Percentiles rank a stretch among this genome's conserved stretches.
Conservation (phyloP, 2,797 vertebrate genomes). For the Arrhamphus sclerolepis region DNA sequence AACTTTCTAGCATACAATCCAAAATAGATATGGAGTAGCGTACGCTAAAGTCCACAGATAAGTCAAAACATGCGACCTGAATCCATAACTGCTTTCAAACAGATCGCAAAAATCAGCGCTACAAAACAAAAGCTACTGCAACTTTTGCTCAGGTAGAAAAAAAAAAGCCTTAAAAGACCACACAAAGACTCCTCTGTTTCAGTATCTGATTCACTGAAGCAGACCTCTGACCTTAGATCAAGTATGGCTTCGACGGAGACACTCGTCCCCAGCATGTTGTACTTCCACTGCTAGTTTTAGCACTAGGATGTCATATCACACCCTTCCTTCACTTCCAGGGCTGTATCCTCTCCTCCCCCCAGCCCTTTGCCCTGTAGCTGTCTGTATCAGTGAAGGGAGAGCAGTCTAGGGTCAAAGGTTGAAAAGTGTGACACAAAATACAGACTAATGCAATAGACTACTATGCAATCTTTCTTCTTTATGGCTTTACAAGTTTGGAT, state of each 20-base stretch:
- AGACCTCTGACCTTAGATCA: slow-evolving; percentile 43
- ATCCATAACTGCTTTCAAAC: background rate
- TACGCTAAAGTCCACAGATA: background rate
- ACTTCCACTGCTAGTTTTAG: slow-evolving; percentile 76
- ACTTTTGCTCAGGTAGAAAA: background rate
- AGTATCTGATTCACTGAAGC: slow-evolving; percentile 25
- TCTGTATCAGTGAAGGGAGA: slow-evolving; percentile 9
- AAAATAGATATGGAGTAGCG: background rate
- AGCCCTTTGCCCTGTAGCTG: slow-evolving; percentile 3
- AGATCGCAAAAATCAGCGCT: background rate
- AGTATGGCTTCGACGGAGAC: slow-evolving; percentile 46
- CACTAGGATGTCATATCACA: slow-evolving; percentile 67
- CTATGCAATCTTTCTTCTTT: background rate
- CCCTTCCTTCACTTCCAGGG: slow-evolving; percentile 61
- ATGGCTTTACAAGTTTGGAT: background rate
- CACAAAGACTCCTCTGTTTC: slow-evolving; percentile 50
- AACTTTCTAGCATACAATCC: too few species aligned
- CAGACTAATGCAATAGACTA: background rate
- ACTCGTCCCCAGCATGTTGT: slow-evolving; percentile 39
- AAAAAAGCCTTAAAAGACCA: background rate
- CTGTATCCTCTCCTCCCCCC: slow-evolving; percentile 36
- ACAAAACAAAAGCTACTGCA: background rate
- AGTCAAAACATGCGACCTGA: background rate
- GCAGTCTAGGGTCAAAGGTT: slow-evolving; percentile 54
- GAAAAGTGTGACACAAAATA: slow-evolving; percentile 19